Evolutionary conservation across 2,888 invertebrate species (phyloP).

Genomic region (Halictus quadricinctus): DNA sequence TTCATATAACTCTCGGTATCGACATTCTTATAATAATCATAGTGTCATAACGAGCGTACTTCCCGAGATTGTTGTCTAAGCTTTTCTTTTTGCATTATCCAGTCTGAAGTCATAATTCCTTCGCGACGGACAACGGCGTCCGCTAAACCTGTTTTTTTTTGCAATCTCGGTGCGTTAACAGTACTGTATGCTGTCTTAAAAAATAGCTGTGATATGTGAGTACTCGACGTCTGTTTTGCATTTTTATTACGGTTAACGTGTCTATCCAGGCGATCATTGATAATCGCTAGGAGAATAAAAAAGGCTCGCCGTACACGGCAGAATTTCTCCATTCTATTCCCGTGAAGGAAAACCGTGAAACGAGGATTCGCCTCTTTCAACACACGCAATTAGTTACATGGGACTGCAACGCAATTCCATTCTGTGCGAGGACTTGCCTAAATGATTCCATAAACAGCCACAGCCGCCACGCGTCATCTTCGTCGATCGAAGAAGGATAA

Average conservation of each 20-base stretch:
- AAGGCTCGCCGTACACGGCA: constrained; percentile 17
- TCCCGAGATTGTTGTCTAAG: constrained; percentile 24
- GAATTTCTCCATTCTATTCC: constrained; percentile 20
- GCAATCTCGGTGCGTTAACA: not conserved
- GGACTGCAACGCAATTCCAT: constrained; percentile 41
- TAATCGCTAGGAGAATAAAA: constrained; percentile 6
- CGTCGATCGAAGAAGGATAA: constrained; percentile 34
- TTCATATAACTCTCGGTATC: not conserved
- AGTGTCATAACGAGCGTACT: constrained; percentile 19
- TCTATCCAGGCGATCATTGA: not conserved
- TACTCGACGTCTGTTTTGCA: not conserved
- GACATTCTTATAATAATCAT: constrained; percentile 6
- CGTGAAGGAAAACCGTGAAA: constrained; percentile 12
- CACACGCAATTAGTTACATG: constrained; percentile 28
- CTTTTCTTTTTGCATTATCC: constrained; percentile 17
- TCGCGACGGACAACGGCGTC: not conserved
- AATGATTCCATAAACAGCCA: constrained; percentile 52
- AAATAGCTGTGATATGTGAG: not conserved
- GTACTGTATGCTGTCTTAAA: not conserved
- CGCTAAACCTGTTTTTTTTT: not conserved
- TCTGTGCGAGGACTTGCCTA: constrained; percentile 39
- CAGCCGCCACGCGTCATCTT: constrained; percentile 28
- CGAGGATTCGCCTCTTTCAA: constrained; percentile 23
- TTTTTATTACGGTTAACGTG: not conserved
- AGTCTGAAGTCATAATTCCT: constrained; percentile 7